Conservation (phyloP, 1,140 invertebrate genomes). For the Pissodes strobi region DNA sequence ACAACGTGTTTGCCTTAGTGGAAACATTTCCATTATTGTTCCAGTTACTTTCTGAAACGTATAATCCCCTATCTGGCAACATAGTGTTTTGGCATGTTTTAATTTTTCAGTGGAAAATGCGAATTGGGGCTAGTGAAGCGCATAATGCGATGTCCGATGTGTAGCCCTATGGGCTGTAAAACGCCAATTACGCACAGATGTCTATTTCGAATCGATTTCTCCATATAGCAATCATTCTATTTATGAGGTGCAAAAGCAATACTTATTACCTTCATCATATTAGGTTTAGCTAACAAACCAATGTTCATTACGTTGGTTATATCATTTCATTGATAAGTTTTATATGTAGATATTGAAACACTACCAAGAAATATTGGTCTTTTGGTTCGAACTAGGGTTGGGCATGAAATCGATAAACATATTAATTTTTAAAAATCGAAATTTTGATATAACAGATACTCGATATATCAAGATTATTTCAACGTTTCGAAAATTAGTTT, state of each 20-base stretch:
- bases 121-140: constrained; percentile 13
- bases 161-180: constrained; percentile 11
- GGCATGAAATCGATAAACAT: no score
- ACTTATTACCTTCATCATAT: neutral
- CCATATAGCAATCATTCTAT: neutral
- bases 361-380: no score
- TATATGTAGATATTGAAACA: no score
- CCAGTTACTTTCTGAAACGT: constrained; percentile 1
- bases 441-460: no score
- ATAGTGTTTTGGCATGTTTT: constrained; percentile 10
- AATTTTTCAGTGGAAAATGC: constrained; percentile 11
- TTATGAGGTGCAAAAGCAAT: neutral
- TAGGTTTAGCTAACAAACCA: no score
- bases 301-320: no score
- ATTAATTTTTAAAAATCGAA: no score
- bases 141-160: constrained; percentile 13
- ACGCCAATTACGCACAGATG: constrained; percentile 8
- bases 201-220: constrained; percentile 16
- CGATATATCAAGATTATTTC: no score
- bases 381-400: no score
- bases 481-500: no score
- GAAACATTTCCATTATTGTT: constrained; percentile 3
- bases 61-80: constrained; percentile 7
- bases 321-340: no score
- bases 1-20: no score